Evolutionary conservation across 2,888 invertebrate species (phyloP), one percentile per base, ranked within the genome.

Genomic region (Odontocolon sp.): DNA sequence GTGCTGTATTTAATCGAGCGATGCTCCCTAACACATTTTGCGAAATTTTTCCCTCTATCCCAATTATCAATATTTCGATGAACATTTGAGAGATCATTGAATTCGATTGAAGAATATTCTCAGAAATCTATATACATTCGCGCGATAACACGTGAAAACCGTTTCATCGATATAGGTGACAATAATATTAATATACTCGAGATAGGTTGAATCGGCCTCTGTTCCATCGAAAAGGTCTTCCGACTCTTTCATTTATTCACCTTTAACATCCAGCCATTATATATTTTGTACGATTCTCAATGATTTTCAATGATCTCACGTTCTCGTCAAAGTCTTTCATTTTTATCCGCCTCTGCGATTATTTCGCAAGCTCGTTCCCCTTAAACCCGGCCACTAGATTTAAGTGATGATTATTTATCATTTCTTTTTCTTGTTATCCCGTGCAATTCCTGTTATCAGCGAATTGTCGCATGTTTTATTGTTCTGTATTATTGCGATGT

Each of bases 1-100:
- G 72, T 77, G 72, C 77, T 77, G 72, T 64, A 14, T 72, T n/a
- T 31, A 45, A 72, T 67, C 63, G 45, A 59, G 59, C 72, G 71
- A 63, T 42, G 42, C 67, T 72, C 23, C 50, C 26, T 23, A 45
- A 61, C 66, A 61, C 5, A 47, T 76, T 59, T 71, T 56, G 61
- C 36, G 45, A 57, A 5, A 45, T 67, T 57, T 66, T 11, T 14
- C 54, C 47, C 36, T 68, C 26, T 21, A 42, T 73, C 59, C 26
- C 9, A 47, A 23, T 33, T n/a, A 31, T 40, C 14, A 57, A 38
- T 3, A 33, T 52, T 33, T 68, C 64, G 80, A 26, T 47, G 64
- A 23, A 6, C 57, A n/a, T 31, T 31, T 64, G 54, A 8, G 45
- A 77, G 56, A 70, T 69, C 42, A 50, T 64, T 66, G 56, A 56